Base-by-base conservation (phyloP, 64 coral and sea anemone species). In the Acropora tenuis region DNA sequence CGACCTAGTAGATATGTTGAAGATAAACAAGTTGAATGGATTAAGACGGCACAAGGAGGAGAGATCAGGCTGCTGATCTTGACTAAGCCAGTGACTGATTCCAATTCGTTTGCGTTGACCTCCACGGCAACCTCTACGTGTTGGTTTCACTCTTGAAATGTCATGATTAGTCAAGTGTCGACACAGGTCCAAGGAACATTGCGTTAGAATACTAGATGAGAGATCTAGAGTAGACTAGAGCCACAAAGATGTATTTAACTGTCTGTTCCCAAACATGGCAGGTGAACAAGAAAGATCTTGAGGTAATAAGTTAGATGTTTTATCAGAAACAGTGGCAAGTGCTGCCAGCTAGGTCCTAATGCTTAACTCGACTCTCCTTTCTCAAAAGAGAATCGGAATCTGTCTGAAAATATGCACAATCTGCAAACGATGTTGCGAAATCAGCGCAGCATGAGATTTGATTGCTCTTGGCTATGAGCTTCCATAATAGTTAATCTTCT, bases 161-260 rank as follows among this genome's bases (percentile, higher is more conserved):
- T 49, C 48, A 76, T 88, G 86, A 76, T 75, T 73, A 77, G 86
- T 88, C 86, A 77, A 73, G 73, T 49, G 43, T 88, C 15, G 44
- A 69, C 85, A 88, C 85, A 88, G 74, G 69, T 75, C 48, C 46
- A 73, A 73, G 50, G 45, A 42, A 73, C 69, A 88, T 40, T 30
- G 45, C 45, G 68, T 42, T 88, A 43, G 69, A 88, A 88, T 88
- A 88, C 73, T 88, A 0, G 69, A n/a, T 75, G 69, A 88, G 47
- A 60, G 85, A 47, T 88, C 85, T 75, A 88, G 69, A 88, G 71
- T 88, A 88, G 71, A 75, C 85, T 44, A 88, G 85, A 88, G 85
- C 69, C 85, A 87, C 48, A 47, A 73, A 18, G 69, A 48, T 50
- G 69, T 73, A 20, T 71, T 50, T 74, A 73, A 75, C 69, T 52